These are phyloP conservation scores for Falco biarmicus DNA, from an alignment of 2,797 vertebrate genomes.

Conservation along the genomic window DNA sequence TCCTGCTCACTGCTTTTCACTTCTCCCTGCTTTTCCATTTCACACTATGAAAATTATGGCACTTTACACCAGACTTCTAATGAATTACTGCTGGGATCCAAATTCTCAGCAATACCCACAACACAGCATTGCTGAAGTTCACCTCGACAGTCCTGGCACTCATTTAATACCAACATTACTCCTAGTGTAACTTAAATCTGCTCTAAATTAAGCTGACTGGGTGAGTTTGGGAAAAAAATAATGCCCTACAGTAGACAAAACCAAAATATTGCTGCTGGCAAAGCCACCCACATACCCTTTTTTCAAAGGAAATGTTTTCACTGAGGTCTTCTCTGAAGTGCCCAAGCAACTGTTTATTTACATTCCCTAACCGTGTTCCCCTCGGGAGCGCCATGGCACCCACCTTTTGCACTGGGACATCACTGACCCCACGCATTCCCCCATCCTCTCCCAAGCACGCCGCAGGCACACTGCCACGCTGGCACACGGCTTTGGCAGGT, in stretches of 20 bases:
- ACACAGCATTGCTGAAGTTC: neutral
- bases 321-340: neutral
- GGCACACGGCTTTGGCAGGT: neutral
- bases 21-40: neutral
- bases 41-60: neutral
- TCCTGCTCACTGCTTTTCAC: neutral
- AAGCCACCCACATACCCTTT: conserved; percentile 30
- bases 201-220: conserved; percentile 18
- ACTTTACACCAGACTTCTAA: neutral
- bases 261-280: conserved; percentile 16
- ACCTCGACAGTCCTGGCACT: neutral
- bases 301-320: neutral
- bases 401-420: neutral
- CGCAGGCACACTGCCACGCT: fast-evolving
- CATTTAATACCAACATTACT: neutral
- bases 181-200: neutral
- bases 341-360: neutral
- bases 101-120: neutral
- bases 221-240: neutral
- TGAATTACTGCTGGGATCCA: neutral
- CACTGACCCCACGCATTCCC: neutral
- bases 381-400: neutral
- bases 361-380: neutral
- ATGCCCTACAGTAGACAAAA: conserved; percentile 15
- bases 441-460: neutral